These are phyloP conservation scores for Crotalus horridus DNA, from an alignment of 2,113 vertebrate genomes.

Conservation along the genomic window DNA sequence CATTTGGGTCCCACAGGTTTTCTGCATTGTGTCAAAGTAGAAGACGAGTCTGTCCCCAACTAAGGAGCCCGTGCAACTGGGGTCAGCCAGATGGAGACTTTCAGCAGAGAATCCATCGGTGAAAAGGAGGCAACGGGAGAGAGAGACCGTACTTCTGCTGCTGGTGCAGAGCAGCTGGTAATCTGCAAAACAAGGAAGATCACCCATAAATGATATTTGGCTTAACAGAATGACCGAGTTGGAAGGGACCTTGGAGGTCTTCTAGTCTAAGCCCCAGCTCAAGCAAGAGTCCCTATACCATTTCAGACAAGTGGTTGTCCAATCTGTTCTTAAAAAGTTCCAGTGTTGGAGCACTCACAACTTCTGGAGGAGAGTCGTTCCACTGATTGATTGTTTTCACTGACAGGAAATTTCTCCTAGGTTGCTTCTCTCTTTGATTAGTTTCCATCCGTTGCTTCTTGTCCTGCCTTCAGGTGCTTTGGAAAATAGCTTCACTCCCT, in stretches of 20 bases:
- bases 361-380: too few relatives aligned
- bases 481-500: too few relatives aligned
- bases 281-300: too few relatives aligned
- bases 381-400: too few relatives aligned
- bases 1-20: constrained; percentile 61
- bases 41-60: constrained; percentile 56
- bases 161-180: constrained; percentile 48
- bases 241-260: not conserved
- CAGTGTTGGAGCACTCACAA: too few relatives aligned
- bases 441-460: too few relatives aligned
- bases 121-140: constrained; percentile 70
- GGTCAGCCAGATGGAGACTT: constrained; percentile 58
- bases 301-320: too few relatives aligned
- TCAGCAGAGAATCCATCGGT: constrained; percentile 58
- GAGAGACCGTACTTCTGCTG: constrained; percentile 54
- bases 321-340: too few relatives aligned
- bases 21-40: constrained; percentile 52
- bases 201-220: not conserved
- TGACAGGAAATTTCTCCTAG: too few relatives aligned
- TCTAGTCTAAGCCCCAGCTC: not conserved
- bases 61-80: constrained; percentile 56
- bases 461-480: too few relatives aligned
- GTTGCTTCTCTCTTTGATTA: too few relatives aligned
- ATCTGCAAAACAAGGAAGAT: constrained; percentile 38
- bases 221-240: not conserved